These are phyloP conservation scores for Emys orbicularis DNA, from an alignment of 2,797 vertebrate species.

Conservation along the genomic window DNA sequence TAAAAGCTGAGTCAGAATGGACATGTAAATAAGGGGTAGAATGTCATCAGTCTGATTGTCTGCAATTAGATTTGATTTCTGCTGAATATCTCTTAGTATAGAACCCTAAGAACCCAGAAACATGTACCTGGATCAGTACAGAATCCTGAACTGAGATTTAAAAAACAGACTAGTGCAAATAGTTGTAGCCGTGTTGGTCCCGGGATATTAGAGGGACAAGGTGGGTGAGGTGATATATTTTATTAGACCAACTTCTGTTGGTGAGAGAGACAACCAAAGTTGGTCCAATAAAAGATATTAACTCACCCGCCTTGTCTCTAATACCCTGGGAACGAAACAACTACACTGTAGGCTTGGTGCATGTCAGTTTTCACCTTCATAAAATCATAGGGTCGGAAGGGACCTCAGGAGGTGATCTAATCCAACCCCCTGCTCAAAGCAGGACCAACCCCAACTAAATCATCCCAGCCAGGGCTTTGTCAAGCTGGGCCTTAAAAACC, in stretches of 20 bases:
- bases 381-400: too few relatives aligned
- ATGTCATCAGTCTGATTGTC: too few relatives aligned
- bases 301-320: not conserved
- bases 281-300: not conserved
- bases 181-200: not conserved
- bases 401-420: too few relatives aligned
- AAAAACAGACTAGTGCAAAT: not conserved
- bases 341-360: not conserved
- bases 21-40: not conserved
- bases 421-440: too few relatives aligned
- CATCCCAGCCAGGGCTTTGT: too few relatives aligned
- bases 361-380: rapidly evolving
- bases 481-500: too few relatives aligned
- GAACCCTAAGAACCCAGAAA: not conserved
- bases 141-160: not conserved
- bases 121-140: rapidly evolving
- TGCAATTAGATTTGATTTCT: not conserved
- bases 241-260: not conserved
- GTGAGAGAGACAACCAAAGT: not conserved
- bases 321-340: not conserved
- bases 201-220: not conserved
- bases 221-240: not conserved
- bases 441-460: too few relatives aligned
- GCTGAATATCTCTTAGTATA: not conserved
- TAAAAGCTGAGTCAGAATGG: not conserved